phyloP scores from a whole-genome alignment of 2,888 invertebrate species.

The Trichopoda pennipes region DNA sequence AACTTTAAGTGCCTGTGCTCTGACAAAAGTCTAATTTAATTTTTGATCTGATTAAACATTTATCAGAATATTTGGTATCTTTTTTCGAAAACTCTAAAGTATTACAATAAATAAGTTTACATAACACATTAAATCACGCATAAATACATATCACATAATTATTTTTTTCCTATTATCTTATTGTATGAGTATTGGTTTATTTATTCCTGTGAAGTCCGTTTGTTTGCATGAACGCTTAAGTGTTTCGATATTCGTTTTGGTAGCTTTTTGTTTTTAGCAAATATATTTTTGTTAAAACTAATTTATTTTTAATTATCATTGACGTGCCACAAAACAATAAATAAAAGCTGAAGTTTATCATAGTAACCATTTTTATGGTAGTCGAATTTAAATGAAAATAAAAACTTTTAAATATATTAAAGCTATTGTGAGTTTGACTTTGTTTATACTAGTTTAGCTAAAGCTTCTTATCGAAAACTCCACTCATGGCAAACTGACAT shows the following conservation, averaged over 20 bases:
- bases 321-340: constrained; percentile 78
- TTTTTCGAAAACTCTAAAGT: no score
- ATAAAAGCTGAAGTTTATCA: constrained; percentile 76
- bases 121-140: no score
- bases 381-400: constrained; percentile 61
- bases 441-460: not conserved
- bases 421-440: not conserved
- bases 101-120: no score
- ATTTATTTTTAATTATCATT: constrained; percentile 79
- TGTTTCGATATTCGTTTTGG: constrained; percentile 45
- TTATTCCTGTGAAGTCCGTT: not conserved
- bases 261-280: constrained; percentile 55
- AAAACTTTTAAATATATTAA: constrained; percentile 1
- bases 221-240: not conserved
- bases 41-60: no score
- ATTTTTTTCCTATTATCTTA: not conserved
- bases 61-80: no score
- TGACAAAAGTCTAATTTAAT: no score
- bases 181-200: not conserved
- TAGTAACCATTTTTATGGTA: constrained; percentile 46
- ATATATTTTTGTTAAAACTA: constrained; percentile 68
- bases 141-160: not conserved
- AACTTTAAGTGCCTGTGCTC: no score
- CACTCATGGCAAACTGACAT: not conserved
- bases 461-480: not conserved